Conservation (phyloP, 2,797 vertebrate species). For the Sebastes taczanowskii region DNA sequence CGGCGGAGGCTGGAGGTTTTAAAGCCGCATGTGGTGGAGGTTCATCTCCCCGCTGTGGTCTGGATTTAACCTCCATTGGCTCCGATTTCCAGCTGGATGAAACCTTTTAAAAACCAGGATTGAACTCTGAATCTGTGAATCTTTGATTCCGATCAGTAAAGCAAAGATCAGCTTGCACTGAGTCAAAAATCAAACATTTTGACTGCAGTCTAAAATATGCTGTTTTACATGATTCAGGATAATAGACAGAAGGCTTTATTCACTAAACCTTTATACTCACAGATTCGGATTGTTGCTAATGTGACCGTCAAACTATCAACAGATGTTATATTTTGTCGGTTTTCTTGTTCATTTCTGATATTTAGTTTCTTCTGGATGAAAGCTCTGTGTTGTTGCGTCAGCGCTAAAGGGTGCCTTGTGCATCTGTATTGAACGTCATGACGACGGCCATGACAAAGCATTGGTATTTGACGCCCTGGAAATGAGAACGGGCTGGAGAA, state of each 20-base stretch:
- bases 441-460: too few relatives aligned
- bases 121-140: background rate
- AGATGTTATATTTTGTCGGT: too few relatives aligned
- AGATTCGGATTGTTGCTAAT: background rate
- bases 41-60: background rate
- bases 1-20: background rate
- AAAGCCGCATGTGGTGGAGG: background rate
- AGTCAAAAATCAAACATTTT: background rate
- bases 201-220: background rate
- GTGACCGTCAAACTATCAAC: too few relatives aligned
- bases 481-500: too few relatives aligned
- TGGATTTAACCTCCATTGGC: conserved; percentile 16
- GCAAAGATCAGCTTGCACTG: background rate
- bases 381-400: too few relatives aligned
- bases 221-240: too few relatives aligned
- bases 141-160: background rate
- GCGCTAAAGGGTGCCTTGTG: too few relatives aligned
- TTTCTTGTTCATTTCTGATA: too few relatives aligned
- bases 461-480: too few relatives aligned
- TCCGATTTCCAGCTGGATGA: background rate
- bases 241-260: too few relatives aligned
- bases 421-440: too few relatives aligned
- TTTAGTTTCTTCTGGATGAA: background rate
- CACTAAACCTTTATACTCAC: background rate
- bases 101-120: background rate